Conservation (phyloP, 2,113 vertebrate species). For the Semnornis frantzii region DNA sequence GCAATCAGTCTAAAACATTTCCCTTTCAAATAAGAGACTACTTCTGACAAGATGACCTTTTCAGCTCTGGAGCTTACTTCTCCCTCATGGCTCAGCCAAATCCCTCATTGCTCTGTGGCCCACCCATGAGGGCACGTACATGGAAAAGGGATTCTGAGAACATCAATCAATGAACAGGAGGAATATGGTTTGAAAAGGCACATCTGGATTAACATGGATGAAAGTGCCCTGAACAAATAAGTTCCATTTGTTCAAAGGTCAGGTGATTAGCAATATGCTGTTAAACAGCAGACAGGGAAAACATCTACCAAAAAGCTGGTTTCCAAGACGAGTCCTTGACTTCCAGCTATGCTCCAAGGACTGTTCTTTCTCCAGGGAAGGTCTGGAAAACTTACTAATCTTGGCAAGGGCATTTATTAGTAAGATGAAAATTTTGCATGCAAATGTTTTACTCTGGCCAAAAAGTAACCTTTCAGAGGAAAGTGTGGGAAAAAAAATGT, state of each 20-base stretch:
- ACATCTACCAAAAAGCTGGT: not conserved
- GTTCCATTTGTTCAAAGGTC: constrained; percentile 9
- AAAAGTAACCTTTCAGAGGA: not conserved
- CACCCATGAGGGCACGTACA: not conserved
- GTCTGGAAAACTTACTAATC: not conserved
- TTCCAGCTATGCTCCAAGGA: constrained; percentile 12
- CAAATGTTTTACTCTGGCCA: not conserved
- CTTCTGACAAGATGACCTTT: not conserved
- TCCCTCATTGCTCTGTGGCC: not conserved
- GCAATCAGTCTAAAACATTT: not conserved
- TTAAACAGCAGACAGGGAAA: not conserved
- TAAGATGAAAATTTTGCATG: not conserved
- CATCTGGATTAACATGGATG: constrained; percentile 37
- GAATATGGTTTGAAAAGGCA: not conserved
- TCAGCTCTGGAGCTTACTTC: not conserved
- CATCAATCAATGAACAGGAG: not conserved
- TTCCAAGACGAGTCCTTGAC: constrained; percentile 20
- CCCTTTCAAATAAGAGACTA: not conserved
- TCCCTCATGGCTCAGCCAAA: not conserved
- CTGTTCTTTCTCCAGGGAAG: not conserved
- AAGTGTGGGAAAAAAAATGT: not conserved
- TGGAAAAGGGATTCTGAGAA: not conserved
- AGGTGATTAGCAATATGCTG: constrained; percentile 8
- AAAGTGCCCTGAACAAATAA: not conserved
- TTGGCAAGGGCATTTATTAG: constrained; percentile 1